phyloP scores from a whole-genome alignment of 2,113 vertebrate species.

The Felis chaus region DNA sequence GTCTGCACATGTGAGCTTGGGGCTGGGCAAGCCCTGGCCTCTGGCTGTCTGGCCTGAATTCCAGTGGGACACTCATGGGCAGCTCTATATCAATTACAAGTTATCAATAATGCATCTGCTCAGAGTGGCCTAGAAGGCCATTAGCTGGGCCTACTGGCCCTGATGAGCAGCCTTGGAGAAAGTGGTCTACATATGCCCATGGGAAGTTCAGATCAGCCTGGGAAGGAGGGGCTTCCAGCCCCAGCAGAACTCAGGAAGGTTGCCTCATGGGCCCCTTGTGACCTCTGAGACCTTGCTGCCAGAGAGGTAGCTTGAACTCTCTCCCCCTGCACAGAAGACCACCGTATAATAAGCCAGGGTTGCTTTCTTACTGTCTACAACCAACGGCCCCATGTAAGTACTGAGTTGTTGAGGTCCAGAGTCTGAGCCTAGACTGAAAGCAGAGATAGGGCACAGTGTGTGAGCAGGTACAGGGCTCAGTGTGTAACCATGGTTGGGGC shows the following conservation, averaged over 20 bases:
- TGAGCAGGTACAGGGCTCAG: not conserved
- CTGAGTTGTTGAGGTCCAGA: not conserved
- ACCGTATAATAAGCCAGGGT: not conserved
- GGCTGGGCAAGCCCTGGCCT: not conserved
- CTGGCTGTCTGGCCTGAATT: slow-evolving; percentile 47
- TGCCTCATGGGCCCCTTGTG: not conserved
- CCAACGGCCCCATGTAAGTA: not conserved
- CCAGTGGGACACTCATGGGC: slow-evolving; percentile 38
- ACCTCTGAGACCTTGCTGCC: not conserved
- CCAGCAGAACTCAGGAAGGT: not conserved
- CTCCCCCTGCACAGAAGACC: not conserved
- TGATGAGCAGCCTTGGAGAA: slow-evolving; percentile 32
- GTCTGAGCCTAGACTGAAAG: not conserved
- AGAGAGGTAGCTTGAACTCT: not conserved
- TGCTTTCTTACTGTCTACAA: not conserved
- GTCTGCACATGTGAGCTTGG: not conserved
- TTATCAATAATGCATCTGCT: slow-evolving; percentile 60
- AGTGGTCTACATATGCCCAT: not conserved
- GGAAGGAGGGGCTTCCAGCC: not conserved
- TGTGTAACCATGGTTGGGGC: not conserved
- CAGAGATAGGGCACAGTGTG: not conserved
- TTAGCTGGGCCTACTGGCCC: slow-evolving; percentile 1
- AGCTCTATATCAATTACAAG: slow-evolving; percentile 43
- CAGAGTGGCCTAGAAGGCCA: slow-evolving; percentile 54
- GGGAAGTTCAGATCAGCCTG: not conserved